Percentiles rank a stretch among this genome's conserved stretches.
Conservation (phyloP, 2,797 vertebrate species). For the Percopsis omiscomaycus region DNA sequence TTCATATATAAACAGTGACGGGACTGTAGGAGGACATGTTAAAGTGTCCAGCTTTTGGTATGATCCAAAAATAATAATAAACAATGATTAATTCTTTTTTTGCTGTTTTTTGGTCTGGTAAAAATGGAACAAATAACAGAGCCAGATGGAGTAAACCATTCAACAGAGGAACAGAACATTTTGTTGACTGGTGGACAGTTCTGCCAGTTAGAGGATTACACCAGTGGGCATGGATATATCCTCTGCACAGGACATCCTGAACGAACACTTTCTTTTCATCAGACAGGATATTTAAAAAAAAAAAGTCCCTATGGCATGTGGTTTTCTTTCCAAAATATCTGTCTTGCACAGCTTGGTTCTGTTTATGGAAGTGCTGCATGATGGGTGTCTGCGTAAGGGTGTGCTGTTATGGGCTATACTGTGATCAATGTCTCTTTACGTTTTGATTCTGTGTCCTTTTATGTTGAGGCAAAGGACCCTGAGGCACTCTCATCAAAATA, state of each 20-base stretch:
- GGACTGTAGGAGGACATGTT: constrained; percentile 32
- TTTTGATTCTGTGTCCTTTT: neutral
- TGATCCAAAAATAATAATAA: constrained; percentile 10
- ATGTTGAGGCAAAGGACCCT: neutral
- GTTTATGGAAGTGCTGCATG: neutral
- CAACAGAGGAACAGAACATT: constrained; percentile 18
- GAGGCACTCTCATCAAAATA: neutral
- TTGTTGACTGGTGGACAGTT: constrained; percentile 9
- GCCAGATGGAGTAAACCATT: constrained; percentile 20
- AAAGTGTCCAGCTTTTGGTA: constrained; percentile 21
- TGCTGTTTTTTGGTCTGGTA: constrained; percentile 8
- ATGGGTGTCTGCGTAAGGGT: neutral
- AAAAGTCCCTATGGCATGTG: constrained; percentile 3
- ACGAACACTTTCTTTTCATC: neutral
- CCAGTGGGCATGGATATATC: constrained; percentile 1
- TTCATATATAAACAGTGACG: constrained; percentile 23
- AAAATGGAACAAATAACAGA: constrained; percentile 40
- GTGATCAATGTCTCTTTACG: neutral
- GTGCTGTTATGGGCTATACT: neutral
- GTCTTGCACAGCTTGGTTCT: constrained; percentile 4
- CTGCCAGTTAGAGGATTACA: neutral
- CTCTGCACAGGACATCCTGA: constrained; percentile 6
- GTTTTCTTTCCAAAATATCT: constrained; percentile 19
- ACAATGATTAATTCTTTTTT: neutral
- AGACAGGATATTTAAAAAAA: constrained; percentile 8